Evolutionary conservation across 1,140 invertebrate species (phyloP).

Genomic region (Lucilia sericata): DNA sequence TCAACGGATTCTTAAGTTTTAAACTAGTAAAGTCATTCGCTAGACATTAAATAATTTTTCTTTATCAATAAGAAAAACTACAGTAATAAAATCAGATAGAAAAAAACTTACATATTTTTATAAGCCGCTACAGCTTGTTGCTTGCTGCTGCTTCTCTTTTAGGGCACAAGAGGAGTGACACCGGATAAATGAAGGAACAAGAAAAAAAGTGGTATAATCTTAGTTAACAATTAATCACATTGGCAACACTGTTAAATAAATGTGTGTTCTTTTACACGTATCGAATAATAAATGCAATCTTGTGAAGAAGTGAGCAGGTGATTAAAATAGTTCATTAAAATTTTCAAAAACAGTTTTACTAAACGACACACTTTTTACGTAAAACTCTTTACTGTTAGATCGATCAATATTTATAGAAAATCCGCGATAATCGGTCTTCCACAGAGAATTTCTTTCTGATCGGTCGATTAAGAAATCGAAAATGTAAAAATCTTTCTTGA

Average conservation of each 20-base stretch:
- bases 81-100: neutral
- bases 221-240: constrained; percentile 17
- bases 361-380: no score
- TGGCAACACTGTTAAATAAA: constrained; percentile 10
- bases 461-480: no score
- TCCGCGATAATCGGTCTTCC: no score
- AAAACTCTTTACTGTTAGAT: no score
- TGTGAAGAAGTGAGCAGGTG: neutral
- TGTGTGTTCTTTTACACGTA: neutral
- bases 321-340: neutral
- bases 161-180: neutral
- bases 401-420: no score
- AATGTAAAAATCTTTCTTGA: no score
- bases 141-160: neutral
- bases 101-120: neutral
- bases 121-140: neutral
- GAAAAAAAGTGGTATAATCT: neutral
- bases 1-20: neutral
- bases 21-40: neutral
- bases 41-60: neutral
- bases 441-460: no score
- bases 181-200: neutral
- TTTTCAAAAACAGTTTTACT: neutral
- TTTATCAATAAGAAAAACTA: neutral
- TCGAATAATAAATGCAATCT: neutral